phyloP scores from a whole-genome alignment of 1,140 invertebrate genomes.

The Trinorchestia longiramus region DNA sequence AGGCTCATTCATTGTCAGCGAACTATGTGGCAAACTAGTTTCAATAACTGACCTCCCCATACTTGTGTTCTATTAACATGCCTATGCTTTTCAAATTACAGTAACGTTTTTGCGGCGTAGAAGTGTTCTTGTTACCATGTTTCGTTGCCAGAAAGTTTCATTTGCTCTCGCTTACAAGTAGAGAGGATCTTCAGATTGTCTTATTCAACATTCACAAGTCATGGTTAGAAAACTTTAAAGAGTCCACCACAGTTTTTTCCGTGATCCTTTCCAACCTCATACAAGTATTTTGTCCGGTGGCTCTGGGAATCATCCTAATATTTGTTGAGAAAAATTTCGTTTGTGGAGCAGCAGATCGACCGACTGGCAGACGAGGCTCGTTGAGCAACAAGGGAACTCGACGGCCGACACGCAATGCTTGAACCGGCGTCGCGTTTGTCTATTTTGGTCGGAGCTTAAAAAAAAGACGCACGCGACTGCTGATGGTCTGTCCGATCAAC shows the following conservation, averaged over 20 bases:
- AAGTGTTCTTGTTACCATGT: too few species aligned
- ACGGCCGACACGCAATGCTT: not conserved
- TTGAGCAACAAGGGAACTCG: not conserved
- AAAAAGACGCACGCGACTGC: not conserved
- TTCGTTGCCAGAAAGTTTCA: too few species aligned
- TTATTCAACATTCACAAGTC: not conserved
- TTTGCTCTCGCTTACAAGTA: not conserved
- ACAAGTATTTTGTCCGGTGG: not conserved
- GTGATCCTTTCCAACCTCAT: not conserved
- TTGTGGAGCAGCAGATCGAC: not conserved
- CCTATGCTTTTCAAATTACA: not conserved
- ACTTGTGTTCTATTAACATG: too few species aligned
- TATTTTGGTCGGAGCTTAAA: not conserved
- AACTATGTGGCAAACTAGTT: too few species aligned
- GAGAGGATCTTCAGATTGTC: not conserved
- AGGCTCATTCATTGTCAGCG: too few species aligned
- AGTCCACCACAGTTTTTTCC: not conserved
- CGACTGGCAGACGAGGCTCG: not conserved
- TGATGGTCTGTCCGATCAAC: constrained; percentile 5
- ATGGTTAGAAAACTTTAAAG: not conserved
- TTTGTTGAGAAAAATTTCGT: not conserved
- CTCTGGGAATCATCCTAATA: not conserved
- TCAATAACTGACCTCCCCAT: not conserved
- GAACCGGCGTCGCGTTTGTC: not conserved
- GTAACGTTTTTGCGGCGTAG: not conserved